Evolutionary conservation across 92 coral and sea anemone genomes (phyloP).

Genomic region (Palythoa grandiflora): DNA sequence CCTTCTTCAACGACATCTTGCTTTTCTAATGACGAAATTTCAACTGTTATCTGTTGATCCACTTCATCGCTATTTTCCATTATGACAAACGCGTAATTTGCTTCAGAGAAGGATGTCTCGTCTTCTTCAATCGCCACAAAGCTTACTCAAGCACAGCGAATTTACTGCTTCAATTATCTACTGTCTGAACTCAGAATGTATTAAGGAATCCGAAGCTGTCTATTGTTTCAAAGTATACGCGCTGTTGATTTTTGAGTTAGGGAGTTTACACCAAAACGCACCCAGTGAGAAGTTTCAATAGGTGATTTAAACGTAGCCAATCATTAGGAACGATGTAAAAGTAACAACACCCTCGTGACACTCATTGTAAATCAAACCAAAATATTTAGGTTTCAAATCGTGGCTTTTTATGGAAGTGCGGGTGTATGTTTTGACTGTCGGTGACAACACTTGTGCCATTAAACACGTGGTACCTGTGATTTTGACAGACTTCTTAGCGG

Average conservation of each 20-base stretch:
- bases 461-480: constrained; percentile 43
- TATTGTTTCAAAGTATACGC: constrained; percentile 40
- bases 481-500: background rate
- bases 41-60: background rate
- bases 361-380: constrained; percentile 30
- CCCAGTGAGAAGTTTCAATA: background rate
- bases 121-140: background rate
- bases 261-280: background rate
- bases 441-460: constrained; percentile 31
- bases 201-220: constrained; percentile 13
- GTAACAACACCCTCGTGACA: constrained; percentile 26
- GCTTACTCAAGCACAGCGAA: constrained; percentile 37
- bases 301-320: constrained; percentile 15
- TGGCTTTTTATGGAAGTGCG: constrained; percentile 51
- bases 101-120: background rate
- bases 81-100: background rate
- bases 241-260: background rate
- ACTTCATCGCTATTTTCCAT: constrained; percentile 42
- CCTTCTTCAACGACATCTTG: constrained; percentile 1
- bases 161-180: background rate
- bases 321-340: background rate
- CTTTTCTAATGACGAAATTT: background rate
- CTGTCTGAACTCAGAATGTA: background rate
- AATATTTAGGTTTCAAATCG: constrained; percentile 18
- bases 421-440: constrained; percentile 40